phyloP scores from a whole-genome alignment of 2,113 vertebrate species.

The Osmerus mordax region DNA sequence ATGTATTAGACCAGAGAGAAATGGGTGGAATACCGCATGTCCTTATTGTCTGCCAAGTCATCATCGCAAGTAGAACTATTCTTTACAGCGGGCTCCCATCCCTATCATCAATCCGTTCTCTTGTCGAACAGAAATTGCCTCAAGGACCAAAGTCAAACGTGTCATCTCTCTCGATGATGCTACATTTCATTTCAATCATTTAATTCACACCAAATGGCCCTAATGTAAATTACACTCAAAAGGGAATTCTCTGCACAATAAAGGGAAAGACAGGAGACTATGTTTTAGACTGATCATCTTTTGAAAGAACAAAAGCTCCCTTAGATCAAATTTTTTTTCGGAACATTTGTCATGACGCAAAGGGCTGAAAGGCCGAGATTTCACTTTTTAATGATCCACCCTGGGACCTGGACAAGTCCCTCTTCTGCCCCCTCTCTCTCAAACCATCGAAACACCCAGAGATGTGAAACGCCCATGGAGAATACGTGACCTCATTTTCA shows the following conservation, averaged over 20 bases:
- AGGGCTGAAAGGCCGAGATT: slow-evolving; percentile 40
- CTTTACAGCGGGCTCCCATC: too few relatives aligned
- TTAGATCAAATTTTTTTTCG: slow-evolving; percentile 16
- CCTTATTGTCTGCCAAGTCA: too few relatives aligned
- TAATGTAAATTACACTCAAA: slow-evolving; percentile 21
- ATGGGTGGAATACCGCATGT: too few relatives aligned
- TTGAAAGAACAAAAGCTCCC: slow-evolving; percentile 28
- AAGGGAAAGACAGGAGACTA: slow-evolving; percentile 1
- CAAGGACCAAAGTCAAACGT: neutral
- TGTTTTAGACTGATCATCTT: slow-evolving; percentile 39
- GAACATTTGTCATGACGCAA: slow-evolving; percentile 55
- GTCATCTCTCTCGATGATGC: neutral
- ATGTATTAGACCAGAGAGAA: too few relatives aligned
- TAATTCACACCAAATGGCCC: slow-evolving; percentile 34
- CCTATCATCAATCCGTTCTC: neutral
- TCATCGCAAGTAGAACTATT: too few relatives aligned
- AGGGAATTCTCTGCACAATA: neutral
- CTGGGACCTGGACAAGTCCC: slow-evolving; percentile 38
- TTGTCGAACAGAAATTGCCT: neutral
- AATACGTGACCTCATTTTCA: slow-evolving; percentile 61
- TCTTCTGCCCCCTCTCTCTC: neutral
- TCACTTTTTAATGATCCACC: slow-evolving; percentile 60
- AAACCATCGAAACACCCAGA: slow-evolving; percentile 33
- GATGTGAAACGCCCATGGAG: slow-evolving; percentile 48
- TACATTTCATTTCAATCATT: slow-evolving; percentile 8